Evolutionary conservation across 1,140 invertebrate genomes (phyloP).

Genomic region (Halyomorpha halys): DNA sequence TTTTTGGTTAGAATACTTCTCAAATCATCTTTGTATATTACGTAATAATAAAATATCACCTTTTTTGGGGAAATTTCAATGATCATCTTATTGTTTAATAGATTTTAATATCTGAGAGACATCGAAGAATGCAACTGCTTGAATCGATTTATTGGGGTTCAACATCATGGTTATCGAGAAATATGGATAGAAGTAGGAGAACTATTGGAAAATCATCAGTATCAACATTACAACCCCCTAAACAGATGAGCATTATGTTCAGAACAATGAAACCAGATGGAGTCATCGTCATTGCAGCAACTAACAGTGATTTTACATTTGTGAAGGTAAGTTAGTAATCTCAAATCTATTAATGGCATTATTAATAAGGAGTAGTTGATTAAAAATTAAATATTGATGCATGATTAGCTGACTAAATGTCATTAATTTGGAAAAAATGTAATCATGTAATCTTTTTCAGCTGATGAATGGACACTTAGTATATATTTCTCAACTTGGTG

Average conservation of each 20-base stretch:
- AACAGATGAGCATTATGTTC: slow-evolving; percentile 70
- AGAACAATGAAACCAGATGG: slow-evolving; percentile 65
- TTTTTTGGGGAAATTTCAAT: no score
- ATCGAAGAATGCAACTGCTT: slow-evolving; percentile 70
- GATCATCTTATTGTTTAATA: slow-evolving; percentile 46
- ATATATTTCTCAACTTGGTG: slow-evolving; percentile 64
- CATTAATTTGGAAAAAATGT: not conserved
- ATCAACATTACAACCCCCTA: slow-evolving; percentile 40
- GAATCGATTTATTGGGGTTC: slow-evolving; percentile 63
- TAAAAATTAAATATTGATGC: not conserved
- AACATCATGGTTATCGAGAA: slow-evolving; percentile 47
- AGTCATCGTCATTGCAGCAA: slow-evolving; percentile 68
- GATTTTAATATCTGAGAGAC: slow-evolving; percentile 71
- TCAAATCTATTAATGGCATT: not conserved
- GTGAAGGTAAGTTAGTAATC: slow-evolving; percentile 49
- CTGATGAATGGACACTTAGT: slow-evolving; percentile 52
- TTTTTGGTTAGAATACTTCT: no score
- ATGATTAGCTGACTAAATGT: not conserved
- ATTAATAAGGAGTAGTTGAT: not conserved
- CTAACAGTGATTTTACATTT: slow-evolving; percentile 77
- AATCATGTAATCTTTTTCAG: slow-evolving; percentile 33
- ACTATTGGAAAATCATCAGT: slow-evolving; percentile 15
- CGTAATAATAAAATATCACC: no score
- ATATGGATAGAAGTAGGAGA: slow-evolving; percentile 25
- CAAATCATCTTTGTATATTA: no score